A percentile compares a stretch with the other conserved stretches of the same genome.
Conservation (phyloP, 2,888 invertebrate species). For the Linyphia triangularis region DNA sequence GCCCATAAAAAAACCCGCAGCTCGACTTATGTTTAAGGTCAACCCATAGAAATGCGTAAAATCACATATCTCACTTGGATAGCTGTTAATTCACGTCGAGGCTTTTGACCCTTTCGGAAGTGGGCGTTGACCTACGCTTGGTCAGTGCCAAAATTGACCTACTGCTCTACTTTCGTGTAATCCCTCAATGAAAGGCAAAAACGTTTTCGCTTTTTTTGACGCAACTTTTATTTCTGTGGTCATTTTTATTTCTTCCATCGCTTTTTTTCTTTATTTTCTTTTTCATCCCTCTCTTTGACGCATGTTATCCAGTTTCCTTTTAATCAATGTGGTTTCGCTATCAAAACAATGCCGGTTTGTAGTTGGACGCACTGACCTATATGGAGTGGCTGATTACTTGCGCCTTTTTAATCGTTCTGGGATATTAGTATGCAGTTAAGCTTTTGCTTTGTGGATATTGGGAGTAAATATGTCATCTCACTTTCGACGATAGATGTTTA, state of each 20-base stretch:
- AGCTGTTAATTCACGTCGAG: neutral
- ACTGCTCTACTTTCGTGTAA: conserved; percentile 31
- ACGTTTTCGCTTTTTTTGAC: conserved; percentile 27
- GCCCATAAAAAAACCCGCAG: neutral
- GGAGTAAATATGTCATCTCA: too few species aligned
- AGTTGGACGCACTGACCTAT: conserved; percentile 22
- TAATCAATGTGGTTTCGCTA: conserved; percentile 25
- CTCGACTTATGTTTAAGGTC: neutral
- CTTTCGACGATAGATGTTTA: too few species aligned
- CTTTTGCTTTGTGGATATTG: too few species aligned
- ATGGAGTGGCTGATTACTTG: neutral
- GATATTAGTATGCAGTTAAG: neutral
- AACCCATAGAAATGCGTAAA: neutral
- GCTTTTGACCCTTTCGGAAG: conserved; percentile 33
- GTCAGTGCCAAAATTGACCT: conserved; percentile 37
- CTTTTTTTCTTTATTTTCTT: neutral
- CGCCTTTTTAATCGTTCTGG: neutral
- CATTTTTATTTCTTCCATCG: neutral
- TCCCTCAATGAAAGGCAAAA: conserved; percentile 27
- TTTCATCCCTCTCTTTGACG: neutral
- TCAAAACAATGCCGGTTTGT: neutral
- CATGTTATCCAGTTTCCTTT: neutral
- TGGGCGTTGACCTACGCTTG: conserved; percentile 47
- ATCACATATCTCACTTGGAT: neutral
- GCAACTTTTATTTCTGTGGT: neutral